Base-by-base conservation (phyloP, 2,113 vertebrate genomes). In the Hypanus sabinus region DNA sequence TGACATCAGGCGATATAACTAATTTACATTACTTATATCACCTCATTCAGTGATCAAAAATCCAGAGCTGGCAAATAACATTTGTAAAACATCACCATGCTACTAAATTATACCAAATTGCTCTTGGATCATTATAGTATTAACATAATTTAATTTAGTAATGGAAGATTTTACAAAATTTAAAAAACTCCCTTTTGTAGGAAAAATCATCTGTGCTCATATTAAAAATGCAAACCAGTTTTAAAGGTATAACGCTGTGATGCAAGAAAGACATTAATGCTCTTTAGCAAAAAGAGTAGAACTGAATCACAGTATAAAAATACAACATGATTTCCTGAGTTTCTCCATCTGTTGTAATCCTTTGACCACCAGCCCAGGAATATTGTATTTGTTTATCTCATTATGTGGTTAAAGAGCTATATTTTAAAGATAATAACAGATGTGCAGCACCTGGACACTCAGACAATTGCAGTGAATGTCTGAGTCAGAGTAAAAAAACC, bases 181-280 rank as follows among this genome's bases (percentile, higher is more conserved):
- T 73, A 10, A 46, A 71, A 65, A 46, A 73, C 70, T 11, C 12
- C 24, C 46, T 46, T 46, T 46, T 46, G 46, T 46, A 46, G 12
- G 10, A 38, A 68, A 20, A 36, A 30, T 55, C 27, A 22, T 70
- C 36, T 46, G 33, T 2, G 1, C 18, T 5, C 30, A 14, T 65
- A 90, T 73, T 90, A 68, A 90, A n/a, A 88, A 33, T 68, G 5
- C n/a, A 33, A 90, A 65, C n/a, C 30, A 65, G 7, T 90, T 90
- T 90, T 88, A 68, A 90, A 65, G n/a, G 38, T 90, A 90, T n/a
- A 90, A 90, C 33, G n/a, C 60, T 90, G 60, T 2, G 11, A 90
- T 33, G 7, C 85, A 90, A 16, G 62, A 30, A 85, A 22, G 62
- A 33, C 5, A 90, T 8, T 12, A 76, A 27, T 12, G 20, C 20